Conservation (phyloP, 2,888 invertebrate species). For the Lordiphosa andalusiaca region DNA sequence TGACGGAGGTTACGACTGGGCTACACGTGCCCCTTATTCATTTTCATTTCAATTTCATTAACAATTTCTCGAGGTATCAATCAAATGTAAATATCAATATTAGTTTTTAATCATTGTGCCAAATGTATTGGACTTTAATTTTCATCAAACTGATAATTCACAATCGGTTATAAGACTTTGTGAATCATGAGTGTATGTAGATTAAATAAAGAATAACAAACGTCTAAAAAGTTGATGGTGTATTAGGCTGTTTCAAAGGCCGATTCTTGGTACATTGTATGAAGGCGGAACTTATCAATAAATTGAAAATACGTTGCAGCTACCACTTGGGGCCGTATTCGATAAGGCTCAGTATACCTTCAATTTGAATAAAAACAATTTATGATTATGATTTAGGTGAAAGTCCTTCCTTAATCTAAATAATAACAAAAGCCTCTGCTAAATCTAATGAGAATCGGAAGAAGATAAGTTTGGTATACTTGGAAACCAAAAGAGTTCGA, state of each 20-base stretch:
- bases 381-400: too few species aligned
- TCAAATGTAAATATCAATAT: slow-evolving; percentile 1
- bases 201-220: slow-evolving; percentile 1
- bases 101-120: slow-evolving; percentile 36
- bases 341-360: neutral
- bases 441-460: too few species aligned
- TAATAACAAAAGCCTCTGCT: too few species aligned
- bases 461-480: too few species aligned
- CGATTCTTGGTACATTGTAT: slow-evolving; percentile 2
- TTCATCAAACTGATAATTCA: slow-evolving; percentile 41
- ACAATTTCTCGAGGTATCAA: slow-evolving; percentile 13
- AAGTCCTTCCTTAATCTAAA: too few species aligned
- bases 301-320: neutral
- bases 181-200: slow-evolving; percentile 12
- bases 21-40: slow-evolving; percentile 48
- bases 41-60: slow-evolving; percentile 4
- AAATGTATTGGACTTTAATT: slow-evolving; percentile 39
- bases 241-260: slow-evolving; percentile 6
- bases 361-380: too few species aligned
- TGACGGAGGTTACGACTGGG: slow-evolving; percentile 25
- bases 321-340: neutral
- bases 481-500: too few species aligned
- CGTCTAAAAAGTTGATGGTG: slow-evolving; percentile 3
- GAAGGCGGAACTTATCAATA: slow-evolving; percentile 2
- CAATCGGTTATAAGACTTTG: slow-evolving; percentile 35